phyloP scores from a whole-genome alignment of 2,797 vertebrate species.

The Odontamblyopus rebecca region DNA sequence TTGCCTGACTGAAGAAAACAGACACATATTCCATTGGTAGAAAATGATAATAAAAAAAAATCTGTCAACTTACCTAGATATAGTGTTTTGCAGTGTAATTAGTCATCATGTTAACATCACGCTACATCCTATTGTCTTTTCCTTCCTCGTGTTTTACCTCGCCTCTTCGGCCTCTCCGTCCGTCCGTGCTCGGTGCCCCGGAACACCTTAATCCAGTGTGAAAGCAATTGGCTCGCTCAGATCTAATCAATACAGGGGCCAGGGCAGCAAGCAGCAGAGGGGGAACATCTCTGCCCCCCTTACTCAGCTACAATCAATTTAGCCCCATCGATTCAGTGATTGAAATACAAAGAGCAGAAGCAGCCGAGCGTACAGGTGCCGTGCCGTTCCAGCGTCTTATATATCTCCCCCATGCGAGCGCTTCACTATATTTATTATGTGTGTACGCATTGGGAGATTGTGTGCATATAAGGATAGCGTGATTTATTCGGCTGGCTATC shows the following conservation, averaged over 20 bases:
- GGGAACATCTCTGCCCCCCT: slow-evolving; percentile 72
- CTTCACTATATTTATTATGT: slow-evolving; percentile 41
- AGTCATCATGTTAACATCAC: slow-evolving; percentile 27
- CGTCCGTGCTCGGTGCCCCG: slow-evolving; percentile 62
- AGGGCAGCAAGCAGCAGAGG: slow-evolving; percentile 64
- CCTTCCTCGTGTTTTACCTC: not conserved
- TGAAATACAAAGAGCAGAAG: slow-evolving; percentile 77
- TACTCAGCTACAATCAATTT: slow-evolving; percentile 79
- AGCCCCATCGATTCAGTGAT: slow-evolving; percentile 78
- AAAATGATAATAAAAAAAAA: no score
- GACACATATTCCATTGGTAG: no score
- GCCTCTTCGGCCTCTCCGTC: slow-evolving; percentile 16
- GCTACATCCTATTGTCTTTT: slow-evolving; percentile 26
- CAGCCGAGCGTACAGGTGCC: slow-evolving; percentile 66
- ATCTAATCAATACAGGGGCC: slow-evolving; percentile 77
- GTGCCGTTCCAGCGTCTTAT: slow-evolving; percentile 66
- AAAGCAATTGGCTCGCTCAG: slow-evolving; percentile 80
- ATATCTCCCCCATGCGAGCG: slow-evolving; percentile 57
- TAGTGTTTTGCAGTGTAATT: slow-evolving; percentile 10
- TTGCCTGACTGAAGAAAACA: no score
- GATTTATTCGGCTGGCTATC: slow-evolving; percentile 70
- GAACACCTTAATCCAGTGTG: slow-evolving; percentile 81
- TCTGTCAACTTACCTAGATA: no score
- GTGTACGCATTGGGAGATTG: slow-evolving; percentile 16
- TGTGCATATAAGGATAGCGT: slow-evolving; percentile 55